Evolutionary conservation across 2,888 invertebrate species (phyloP).

Genomic region (Oscheius sp.): DNA sequence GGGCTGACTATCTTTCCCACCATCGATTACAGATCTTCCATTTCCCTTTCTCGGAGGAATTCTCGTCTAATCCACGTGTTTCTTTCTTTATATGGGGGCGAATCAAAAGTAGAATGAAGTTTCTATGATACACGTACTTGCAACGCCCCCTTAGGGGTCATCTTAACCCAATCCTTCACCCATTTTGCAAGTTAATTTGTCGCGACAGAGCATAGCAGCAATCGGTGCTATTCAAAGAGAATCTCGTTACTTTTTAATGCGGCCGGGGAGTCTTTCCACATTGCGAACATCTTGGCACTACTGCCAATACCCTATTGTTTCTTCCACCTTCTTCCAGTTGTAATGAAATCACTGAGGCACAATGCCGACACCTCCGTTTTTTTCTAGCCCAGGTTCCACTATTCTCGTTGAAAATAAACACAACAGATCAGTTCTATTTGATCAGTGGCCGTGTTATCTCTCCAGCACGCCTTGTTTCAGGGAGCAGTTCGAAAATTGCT

Average conservation of each 20-base stretch:
- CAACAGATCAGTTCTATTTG: constrained; percentile 5
- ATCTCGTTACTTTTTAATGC: constrained; percentile 37
- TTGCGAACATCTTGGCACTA: constrained; percentile 10
- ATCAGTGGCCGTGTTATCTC: constrained; percentile 28
- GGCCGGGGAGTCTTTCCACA: constrained; percentile 4
- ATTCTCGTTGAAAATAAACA: constrained; percentile 6
- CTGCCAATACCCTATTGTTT: neutral
- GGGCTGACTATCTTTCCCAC: neutral
- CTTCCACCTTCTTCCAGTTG: neutral
- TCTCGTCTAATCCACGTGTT: too few species aligned
- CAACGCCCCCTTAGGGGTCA: neutral
- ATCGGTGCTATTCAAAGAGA: constrained; percentile 28
- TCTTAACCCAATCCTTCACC: constrained; percentile 2
- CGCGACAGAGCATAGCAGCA: constrained; percentile 7
- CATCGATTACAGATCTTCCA: neutral
- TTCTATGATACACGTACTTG: neutral
- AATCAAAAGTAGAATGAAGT: neutral
- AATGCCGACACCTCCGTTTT: neutral
- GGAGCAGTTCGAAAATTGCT: neutral
- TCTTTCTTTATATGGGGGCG: neutral
- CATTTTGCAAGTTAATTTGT: constrained; percentile 13
- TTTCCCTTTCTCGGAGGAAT: neutral
- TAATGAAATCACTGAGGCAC: constrained; percentile 9
- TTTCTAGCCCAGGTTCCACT: neutral
- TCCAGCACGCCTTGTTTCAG: neutral